phyloP scores from a whole-genome alignment of 2,797 vertebrate genomes.

The Pteropus rufus region DNA sequence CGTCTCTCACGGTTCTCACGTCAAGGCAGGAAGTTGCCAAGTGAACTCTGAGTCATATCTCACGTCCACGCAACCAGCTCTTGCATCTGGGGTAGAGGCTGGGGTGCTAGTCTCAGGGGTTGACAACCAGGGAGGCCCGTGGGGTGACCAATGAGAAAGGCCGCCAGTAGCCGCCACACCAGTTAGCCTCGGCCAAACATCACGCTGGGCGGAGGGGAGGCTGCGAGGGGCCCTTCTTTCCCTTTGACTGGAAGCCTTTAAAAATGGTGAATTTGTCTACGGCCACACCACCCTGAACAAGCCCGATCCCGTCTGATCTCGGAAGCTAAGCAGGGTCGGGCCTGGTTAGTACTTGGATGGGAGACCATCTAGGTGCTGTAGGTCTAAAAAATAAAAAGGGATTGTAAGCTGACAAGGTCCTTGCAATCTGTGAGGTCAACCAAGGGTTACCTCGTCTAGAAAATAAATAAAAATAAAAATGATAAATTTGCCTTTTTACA shows the following conservation, averaged over 20 bases:
- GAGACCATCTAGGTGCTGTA: no score
- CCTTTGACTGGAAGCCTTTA: background rate
- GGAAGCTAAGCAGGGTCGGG: no score
- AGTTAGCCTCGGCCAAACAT: background rate
- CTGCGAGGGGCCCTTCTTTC: no score
- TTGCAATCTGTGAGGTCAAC: no score
- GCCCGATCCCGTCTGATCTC: no score
- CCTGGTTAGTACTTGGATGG: no score
- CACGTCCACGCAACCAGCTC: background rate
- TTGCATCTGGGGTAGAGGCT: background rate
- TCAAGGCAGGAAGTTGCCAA: background rate
- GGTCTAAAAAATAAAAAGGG: no score
- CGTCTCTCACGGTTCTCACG: background rate
- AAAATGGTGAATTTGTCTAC: background rate
- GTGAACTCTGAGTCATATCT: background rate
- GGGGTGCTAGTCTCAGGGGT: background rate
- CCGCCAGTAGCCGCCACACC: rapidly evolving
- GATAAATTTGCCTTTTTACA: background rate
- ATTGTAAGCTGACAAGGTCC: no score
- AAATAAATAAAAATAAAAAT: background rate
- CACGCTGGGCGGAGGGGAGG: rapidly evolving
- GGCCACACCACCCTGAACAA: no score
- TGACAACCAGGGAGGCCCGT: background rate
- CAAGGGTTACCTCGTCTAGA: no score
- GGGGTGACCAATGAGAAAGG: background rate